Conservation (phyloP, 2,888 invertebrate species). For the Ferdinandea cuprea region DNA sequence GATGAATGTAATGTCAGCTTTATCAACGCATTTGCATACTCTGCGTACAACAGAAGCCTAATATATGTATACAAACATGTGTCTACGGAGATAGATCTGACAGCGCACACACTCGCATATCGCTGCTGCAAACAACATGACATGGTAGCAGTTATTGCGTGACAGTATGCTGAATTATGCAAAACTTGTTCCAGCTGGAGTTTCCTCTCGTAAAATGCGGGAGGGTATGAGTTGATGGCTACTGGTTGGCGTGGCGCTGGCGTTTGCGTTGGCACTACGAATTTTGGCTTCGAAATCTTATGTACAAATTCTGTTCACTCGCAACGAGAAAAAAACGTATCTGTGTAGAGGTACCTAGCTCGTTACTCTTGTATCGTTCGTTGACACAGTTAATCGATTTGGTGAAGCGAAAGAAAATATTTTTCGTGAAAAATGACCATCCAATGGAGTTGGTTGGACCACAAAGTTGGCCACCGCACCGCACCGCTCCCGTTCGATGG, state of each 20-base stretch:
- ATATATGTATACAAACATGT: slow-evolving; percentile 66
- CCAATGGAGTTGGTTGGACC: slow-evolving; percentile 21
- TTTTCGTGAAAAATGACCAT: slow-evolving; percentile 69
- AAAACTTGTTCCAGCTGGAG: slow-evolving; percentile 69
- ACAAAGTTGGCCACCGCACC: too few species aligned
- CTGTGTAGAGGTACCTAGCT: background rate
- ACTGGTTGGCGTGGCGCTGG: slow-evolving; percentile 13
- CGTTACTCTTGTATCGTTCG: slow-evolving; percentile 20
- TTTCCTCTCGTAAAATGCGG: slow-evolving; percentile 51
- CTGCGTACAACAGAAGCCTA: slow-evolving; percentile 54
- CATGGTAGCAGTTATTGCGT: slow-evolving; percentile 74
- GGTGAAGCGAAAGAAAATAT: slow-evolving; percentile 23
- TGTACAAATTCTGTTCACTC: slow-evolving; percentile 2
- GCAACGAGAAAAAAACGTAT: background rate
- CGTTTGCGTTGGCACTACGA: background rate
- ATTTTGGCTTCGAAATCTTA: background rate
- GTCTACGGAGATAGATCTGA: slow-evolving; percentile 67
- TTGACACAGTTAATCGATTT: slow-evolving; percentile 54
- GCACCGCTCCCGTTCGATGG: slow-evolving; percentile 10
- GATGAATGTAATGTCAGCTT: slow-evolving; percentile 27
- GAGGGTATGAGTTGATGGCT: slow-evolving; percentile 14
- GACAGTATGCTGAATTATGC: slow-evolving; percentile 76
- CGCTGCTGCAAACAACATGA: slow-evolving; percentile 69
- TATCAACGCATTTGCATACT: slow-evolving; percentile 72
- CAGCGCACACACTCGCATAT: slow-evolving; percentile 58